A percentile compares a stretch with the other conserved stretches of the same genome.
Conservation (phyloP, 1,140 invertebrate species). For the Drosophila baimaii region DNA sequence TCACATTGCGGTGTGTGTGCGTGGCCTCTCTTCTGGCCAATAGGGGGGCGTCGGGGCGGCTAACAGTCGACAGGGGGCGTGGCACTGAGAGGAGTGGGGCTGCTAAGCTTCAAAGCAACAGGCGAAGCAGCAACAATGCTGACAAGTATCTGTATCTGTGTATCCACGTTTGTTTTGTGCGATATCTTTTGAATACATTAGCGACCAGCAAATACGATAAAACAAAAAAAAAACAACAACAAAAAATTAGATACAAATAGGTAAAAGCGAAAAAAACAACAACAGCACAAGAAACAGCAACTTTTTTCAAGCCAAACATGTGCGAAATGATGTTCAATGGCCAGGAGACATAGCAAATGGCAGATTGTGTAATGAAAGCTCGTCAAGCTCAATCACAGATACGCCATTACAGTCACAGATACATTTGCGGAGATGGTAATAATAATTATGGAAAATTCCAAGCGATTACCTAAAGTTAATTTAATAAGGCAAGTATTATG, state of each 20-base stretch:
- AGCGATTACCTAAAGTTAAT: not conserved
- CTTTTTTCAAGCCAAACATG: constrained; percentile 38
- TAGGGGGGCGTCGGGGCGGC: constrained; percentile 23
- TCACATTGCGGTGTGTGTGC: constrained; percentile 63
- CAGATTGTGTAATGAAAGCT: constrained; percentile 65
- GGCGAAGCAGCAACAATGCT: constrained; percentile 55
- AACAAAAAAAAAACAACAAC: not conserved
- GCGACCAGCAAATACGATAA: constrained; percentile 28
- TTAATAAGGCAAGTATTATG: not conserved
- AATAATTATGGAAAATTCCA: not conserved
- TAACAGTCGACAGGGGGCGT: constrained; percentile 18
- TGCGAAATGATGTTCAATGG: constrained; percentile 49
- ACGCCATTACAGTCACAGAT: constrained; percentile 3
- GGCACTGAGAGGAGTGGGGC: not conserved
- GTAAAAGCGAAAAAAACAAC: constrained; percentile 1
- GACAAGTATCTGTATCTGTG: constrained; percentile 58
- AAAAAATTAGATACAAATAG: constrained; percentile 5
- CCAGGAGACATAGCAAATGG: constrained; percentile 3
- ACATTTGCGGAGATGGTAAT: not conserved
- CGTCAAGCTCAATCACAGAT: constrained; percentile 55
- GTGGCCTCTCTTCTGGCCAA: constrained; percentile 36
- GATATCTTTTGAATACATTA: constrained; percentile 77
- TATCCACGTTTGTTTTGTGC: constrained; percentile 53
- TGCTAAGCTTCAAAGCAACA: constrained; percentile 53
- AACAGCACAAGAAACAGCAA: constrained; percentile 1